Evolutionary conservation across 2,797 vertebrate species (phyloP), one percentile per base, ranked within the genome.

Genomic region (Philypnodon macrostomus): DNA sequence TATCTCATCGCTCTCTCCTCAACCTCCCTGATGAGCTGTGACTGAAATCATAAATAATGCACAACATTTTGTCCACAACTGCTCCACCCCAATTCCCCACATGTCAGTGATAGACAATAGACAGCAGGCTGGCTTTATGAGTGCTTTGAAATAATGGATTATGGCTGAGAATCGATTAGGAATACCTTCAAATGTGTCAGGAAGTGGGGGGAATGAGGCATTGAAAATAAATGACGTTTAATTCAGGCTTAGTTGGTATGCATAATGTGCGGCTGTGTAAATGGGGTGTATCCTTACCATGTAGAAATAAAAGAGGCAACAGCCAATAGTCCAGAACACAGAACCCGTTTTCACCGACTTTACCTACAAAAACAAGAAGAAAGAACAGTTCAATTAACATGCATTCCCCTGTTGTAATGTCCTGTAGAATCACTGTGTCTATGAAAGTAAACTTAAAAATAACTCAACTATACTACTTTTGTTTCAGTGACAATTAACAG

Each of bases 341-440:
- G 96, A 98, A 37, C 96, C 96, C 0, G 95, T 98, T 91, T 98
- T 98, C 82, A 98, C 95, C 15, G 96, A 95, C 63, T 98, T 98
- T 76, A 98, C 95, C 96, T 98, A 71, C 0, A 0, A 37, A 7
- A 42, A 11, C n/a, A 60, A 12, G 53, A 18, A 42, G 2, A 57
- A 11, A 14, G 2, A 9, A 29, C 7, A 17, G 2, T 12, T 10
- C 12, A 31, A 31, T 15, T 27, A 10, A 24, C 7, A n/a, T n/a
- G n/a, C n/a, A n/a, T n/a, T n/a, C n/a, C n/a, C n/a, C n/a, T n/a
- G n/a, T n/a, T n/a, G n/a, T n/a, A n/a, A 27, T 27, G 5, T 27
- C 9, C 8, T 27, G 26, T 27, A 2, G 4, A 27, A 9, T 27
- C 2, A 9, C 26, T n/a, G n/a, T n/a, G n/a, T n/a, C n/a, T n/a